Base-by-base conservation (phyloP, 2,888 invertebrate genomes). In the Calephelis perditalis region DNA sequence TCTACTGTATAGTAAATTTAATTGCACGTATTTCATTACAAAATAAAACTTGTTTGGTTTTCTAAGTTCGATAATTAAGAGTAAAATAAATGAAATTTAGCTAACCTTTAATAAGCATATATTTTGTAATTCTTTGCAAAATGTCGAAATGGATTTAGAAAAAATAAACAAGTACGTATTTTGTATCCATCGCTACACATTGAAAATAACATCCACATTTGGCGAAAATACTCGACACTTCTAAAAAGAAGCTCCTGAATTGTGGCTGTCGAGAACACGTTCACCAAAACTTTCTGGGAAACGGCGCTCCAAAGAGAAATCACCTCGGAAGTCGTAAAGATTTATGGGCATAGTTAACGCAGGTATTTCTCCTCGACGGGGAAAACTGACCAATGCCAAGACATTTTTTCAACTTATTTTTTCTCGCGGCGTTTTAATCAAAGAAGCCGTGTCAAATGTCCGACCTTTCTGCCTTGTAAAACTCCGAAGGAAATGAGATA, bases 341-440 rank as follows among this genome's bases (percentile, higher is more conserved):
- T 87, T 87, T 86, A 88, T 86, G 76, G 76, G 70, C 73, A 75
- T 78, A 78, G 83, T 86, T 84, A 84, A 75, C 82, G 77, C 81
- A 85, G 85, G 84, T 85, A 86, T 84, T 86, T 82, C 77, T 74
- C 69, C 70, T 67, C 68, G 67, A 68, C 67, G 68, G 71, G 70
- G 72, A 69, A 78, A 76, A 78, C 79, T 83, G 81, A 82, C 84
- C 83, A 75, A 77, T 77, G 75, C 73, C 66, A 71, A 68, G 7
- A 52, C 65, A 71, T 70, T 73, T 68, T 64, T 63, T 60, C 57
- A 65, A 69, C 68, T 70, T 72, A 70, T 71, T 74, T 76, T 75
- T 75, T 66, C 63, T 61, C 59, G 59, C 59, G 54, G 63, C 66
- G 15, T 49, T 70, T 72, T 71, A 69, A 69, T 66, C 67, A 67